These are phyloP conservation scores for Tyto alba DNA, from an alignment of 2,113 vertebrate genomes.

Conservation along the genomic window DNA sequence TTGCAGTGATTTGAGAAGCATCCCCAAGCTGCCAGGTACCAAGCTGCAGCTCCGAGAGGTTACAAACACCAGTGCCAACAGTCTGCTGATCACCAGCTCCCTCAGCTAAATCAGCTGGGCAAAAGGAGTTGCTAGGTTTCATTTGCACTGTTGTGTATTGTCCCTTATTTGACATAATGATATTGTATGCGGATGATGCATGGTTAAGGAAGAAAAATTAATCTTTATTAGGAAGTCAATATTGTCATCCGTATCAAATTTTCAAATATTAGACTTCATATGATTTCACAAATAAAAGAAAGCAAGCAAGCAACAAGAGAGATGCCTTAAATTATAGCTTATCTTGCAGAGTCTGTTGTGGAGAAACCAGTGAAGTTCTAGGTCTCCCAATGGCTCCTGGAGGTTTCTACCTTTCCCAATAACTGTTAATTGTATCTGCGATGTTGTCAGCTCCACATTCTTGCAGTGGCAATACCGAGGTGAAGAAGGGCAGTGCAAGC, in stretches of 20 bases:
- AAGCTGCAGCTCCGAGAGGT: neutral
- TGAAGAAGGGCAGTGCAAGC: neutral
- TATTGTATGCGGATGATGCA: neutral
- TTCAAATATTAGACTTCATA: neutral
- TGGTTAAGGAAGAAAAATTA: neutral
- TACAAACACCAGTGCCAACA: fast-evolving
- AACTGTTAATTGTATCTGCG: neutral
- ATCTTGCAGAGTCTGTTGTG: neutral
- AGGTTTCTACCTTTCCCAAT: neutral
- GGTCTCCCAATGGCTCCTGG: neutral
- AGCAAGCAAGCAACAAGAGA: neutral
- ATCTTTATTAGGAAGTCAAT: neutral
- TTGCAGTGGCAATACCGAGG: neutral
- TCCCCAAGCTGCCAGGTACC: neutral
- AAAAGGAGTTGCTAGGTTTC: neutral
- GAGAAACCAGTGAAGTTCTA: neutral
- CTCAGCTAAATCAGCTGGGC: neutral
- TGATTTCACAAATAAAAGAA: neutral
- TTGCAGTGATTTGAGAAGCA: neutral
- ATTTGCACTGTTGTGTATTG: neutral
- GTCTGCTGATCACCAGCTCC: neutral
- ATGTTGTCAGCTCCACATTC: neutral
- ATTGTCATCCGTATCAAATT: neutral
- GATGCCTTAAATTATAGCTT: neutral
- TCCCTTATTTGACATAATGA: neutral